Evolutionary conservation across 2,888 invertebrate species (phyloP), one percentile per base, ranked within the genome.

Genomic region (Eucriotettix oculatus): DNA sequence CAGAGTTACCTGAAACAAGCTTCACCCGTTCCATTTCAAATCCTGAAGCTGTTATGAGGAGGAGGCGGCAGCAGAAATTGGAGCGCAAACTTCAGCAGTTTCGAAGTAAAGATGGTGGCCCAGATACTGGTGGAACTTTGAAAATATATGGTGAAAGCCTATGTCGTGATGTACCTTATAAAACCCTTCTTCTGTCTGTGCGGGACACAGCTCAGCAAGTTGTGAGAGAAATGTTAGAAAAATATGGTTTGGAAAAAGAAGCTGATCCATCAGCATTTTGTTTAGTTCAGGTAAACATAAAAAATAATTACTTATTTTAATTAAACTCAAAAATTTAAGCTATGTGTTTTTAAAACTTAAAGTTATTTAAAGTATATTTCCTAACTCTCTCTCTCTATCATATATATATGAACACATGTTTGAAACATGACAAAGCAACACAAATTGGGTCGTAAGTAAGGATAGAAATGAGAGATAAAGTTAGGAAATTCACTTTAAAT

Each of bases 21-120:
- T 99, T 99, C 76, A 99, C 98, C 57, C 83, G 99, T 69, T 97
- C 96, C 68, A 99, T 99, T 72, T 98, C 97, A 65, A 99, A 99
- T 79, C 99, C 99, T 5, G 99, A 99, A 79, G 96, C 97, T 63
- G 99, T 99, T 68, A 99, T 99, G 99, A 82, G 96, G 64, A 84
- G 97, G 58, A 80, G 97, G 59, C 79, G 99, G 40, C 97, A 98
- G 71, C 95, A 97, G 75, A 97, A 97, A 73, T 80, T 98, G 59
- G 98, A 99, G 74, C 85, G 90, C 71, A 96, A 96, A 75, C 77
- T 99, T 69, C 93, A 97, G 71, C 93, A 96, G 75, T 96, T 96
- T 76, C 84, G 93, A 63, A 91, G 91, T 60, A 89, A 92, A 73
- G 95, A 96, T 70, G 96, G 96, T 54, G 94, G 94, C 1, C 93